A percentile compares a stretch with the other conserved stretches of the same genome.
Evolutionary conservation across 2,797 vertebrate species (phyloP).

Genomic region (Peromyscus melanophrys): DNA sequence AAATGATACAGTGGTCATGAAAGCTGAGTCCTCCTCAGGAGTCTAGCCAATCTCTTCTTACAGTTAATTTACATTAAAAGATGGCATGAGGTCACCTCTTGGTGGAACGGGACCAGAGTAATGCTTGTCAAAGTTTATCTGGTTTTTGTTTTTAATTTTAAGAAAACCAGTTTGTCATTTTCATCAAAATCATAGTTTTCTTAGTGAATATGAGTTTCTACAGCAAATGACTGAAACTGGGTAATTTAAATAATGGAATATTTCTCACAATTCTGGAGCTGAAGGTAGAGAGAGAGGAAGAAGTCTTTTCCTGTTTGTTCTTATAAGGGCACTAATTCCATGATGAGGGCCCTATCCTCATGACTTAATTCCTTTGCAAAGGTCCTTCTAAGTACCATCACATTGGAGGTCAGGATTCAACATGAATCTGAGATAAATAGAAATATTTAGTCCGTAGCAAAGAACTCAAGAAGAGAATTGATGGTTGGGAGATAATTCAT

Average conservation of each 20-base stretch:
- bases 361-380: neutral
- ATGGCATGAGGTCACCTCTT: neutral
- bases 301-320: neutral
- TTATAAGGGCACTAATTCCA: neutral
- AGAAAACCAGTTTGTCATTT: neutral
- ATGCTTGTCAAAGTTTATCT: neutral
- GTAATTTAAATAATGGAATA: neutral
- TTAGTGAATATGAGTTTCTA: neutral
- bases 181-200: neutral
- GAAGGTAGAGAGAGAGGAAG: neutral
- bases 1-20: neutral
- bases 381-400: neutral
- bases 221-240: neutral
- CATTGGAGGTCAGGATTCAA: neutral
- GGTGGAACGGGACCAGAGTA: neutral
- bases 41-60: neutral
- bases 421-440: neutral
- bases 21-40: neutral
- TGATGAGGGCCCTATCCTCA: neutral
- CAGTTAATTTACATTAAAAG: neutral
- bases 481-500: neutral
- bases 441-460: neutral
- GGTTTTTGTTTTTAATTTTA: slow-evolving; percentile 22
- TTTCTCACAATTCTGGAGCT: neutral
- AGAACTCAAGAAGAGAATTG: neutral